A percentile compares a stretch with the other conserved stretches of the same genome.
phyloP scores from a whole-genome alignment of 2,888 invertebrate species.

The Agrochola litura region DNA sequence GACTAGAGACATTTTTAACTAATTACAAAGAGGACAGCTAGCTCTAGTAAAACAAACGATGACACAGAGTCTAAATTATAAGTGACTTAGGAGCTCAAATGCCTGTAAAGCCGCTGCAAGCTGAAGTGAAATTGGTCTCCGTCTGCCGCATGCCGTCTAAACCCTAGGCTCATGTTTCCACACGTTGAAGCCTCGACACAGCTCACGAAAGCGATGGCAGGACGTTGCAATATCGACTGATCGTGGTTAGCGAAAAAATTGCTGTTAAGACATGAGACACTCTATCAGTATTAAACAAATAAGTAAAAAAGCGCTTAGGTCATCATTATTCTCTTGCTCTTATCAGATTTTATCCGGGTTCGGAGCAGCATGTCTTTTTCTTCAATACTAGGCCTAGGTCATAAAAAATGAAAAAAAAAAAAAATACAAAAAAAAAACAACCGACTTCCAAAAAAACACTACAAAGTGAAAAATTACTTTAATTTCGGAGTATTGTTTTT shows the following conservation, averaged over 20 bases:
- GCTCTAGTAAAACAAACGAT: not conserved
- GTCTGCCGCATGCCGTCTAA: constrained; percentile 1
- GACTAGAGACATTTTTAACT: not conserved
- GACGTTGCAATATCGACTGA: not conserved
- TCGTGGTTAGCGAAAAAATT: not conserved
- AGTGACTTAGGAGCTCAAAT: not conserved
- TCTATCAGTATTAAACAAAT: not conserved
- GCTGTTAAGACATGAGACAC: not conserved
- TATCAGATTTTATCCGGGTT: too few species aligned
- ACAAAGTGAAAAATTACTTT: too few species aligned
- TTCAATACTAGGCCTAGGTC: not conserved
- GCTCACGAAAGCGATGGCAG: not conserved
- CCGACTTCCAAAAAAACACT: too few species aligned
- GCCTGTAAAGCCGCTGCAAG: not conserved
- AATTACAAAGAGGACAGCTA: not conserved
- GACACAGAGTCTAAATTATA: not conserved
- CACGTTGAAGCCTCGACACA: not conserved
- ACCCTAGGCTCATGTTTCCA: not conserved
- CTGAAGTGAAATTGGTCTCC: not conserved
- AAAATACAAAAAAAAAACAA: too few species aligned
- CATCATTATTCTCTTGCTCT: not conserved
- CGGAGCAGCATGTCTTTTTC: not conserved
- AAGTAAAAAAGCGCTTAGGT: not conserved
- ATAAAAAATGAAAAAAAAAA: too few species aligned
- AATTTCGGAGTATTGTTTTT: too few species aligned